A percentile compares a stretch with the other conserved stretches of the same genome.
Evolutionary conservation across 2,113 vertebrate species (phyloP).

Genomic region (Peucedramus taeniatus): DNA sequence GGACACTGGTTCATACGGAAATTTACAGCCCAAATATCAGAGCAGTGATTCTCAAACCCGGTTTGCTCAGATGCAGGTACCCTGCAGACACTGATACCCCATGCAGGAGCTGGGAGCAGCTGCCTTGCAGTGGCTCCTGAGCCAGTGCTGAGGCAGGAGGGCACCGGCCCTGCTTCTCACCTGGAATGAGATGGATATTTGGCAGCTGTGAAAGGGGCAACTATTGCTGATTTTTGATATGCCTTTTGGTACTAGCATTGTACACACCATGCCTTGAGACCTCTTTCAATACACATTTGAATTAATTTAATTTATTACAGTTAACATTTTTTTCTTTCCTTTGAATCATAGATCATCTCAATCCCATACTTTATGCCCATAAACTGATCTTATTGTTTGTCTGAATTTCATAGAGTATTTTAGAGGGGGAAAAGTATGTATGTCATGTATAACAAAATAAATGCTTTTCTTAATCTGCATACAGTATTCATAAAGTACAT

Average conservation of each 20-base stretch:
- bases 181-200: neutral
- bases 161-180: too few relatives aligned
- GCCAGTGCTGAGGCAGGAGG: fast-evolving
- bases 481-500: neutral
- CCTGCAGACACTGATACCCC: neutral
- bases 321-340: neutral
- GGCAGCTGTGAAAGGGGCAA: neutral
- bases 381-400: neutral
- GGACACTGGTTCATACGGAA: neutral
- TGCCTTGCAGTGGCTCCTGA: neutral
- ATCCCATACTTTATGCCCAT: neutral
- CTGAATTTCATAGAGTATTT: neutral
- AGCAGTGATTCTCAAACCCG: neutral
- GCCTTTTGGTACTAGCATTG: neutral
- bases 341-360: neutral
- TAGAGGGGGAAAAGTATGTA: neutral
- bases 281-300: neutral
- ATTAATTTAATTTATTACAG: neutral
- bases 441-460: neutral
- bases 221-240: neutral
- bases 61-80: neutral
- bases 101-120: fast-evolving
- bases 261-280: neutral
- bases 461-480: neutral
- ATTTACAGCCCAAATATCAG: neutral